A percentile compares a stretch with the other conserved stretches of the same genome.
Conservation (phyloP, 1,140 invertebrate genomes). For the Psix sp. region DNA sequence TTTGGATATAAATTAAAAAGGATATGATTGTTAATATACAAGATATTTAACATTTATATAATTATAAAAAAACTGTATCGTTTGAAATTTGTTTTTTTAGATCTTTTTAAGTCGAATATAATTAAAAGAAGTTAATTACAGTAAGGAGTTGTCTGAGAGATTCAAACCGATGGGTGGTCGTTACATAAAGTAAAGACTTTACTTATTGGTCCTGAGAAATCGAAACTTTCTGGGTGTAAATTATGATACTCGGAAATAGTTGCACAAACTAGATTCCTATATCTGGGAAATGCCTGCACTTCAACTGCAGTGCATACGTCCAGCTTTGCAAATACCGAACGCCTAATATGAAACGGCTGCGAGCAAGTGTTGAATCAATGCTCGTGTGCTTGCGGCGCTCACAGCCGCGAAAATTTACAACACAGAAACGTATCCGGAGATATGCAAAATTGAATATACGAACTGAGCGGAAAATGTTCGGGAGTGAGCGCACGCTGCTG, state of each 20-base stretch:
- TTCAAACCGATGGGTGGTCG: background rate
- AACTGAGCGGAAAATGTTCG: conserved; percentile 43
- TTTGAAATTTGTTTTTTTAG: too few relatives aligned
- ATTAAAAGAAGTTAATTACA: too few relatives aligned
- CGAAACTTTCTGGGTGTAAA: conserved; percentile 45
- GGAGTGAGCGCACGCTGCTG: conserved; percentile 22
- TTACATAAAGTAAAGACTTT: conserved; percentile 44
- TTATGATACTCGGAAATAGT: conserved; percentile 54
- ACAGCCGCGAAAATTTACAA: conserved; percentile 41
- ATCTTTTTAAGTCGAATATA: too few relatives aligned
- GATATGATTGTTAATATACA: too few relatives aligned
- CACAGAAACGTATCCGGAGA: conserved; percentile 42
- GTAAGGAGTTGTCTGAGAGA: too few relatives aligned
- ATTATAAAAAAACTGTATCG: too few relatives aligned
- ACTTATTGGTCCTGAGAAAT: conserved; percentile 50
- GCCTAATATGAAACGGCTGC: conserved; percentile 50
- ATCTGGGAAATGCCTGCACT: conserved; percentile 31
- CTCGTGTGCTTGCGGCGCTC: conserved; percentile 43
- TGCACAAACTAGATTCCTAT: conserved; percentile 50
- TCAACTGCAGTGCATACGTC: conserved; percentile 38
- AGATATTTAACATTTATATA: too few relatives aligned
- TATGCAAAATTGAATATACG: conserved; percentile 59
- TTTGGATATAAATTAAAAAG: too few relatives aligned
- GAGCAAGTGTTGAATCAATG: conserved; percentile 50
- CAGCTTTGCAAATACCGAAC: conserved; percentile 48